Percentiles rank a stretch among this genome's conserved stretches.
phyloP scores from a whole-genome alignment of 2,797 vertebrate genomes.

The Eulemur coronatus region DNA sequence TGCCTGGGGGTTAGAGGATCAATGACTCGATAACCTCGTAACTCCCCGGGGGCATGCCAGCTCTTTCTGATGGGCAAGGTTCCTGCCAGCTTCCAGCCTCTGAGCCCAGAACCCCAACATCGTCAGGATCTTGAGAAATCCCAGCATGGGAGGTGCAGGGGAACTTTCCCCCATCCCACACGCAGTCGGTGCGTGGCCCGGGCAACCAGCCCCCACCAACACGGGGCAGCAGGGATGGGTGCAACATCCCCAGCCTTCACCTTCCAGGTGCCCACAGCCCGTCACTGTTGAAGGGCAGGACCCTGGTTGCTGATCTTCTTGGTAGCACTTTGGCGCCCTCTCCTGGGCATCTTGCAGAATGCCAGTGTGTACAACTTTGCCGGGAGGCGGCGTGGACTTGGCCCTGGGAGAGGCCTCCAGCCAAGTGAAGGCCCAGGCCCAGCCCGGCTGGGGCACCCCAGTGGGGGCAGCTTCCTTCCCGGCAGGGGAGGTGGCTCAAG shows the following conservation, averaged over 20 bases:
- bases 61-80: background rate
- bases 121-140: background rate
- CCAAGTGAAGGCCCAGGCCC: background rate
- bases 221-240: background rate
- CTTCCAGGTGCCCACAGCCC: no score
- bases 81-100: background rate
- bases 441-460: no score
- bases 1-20: background rate
- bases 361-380: background rate
- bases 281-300: background rate
- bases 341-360: background rate
- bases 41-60: background rate
- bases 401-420: background rate
- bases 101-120: background rate
- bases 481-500: background rate
- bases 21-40: accelerated
- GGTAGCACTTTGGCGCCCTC: conserved; percentile 50
- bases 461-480: background rate
- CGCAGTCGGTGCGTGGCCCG: no score
- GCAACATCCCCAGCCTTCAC: background rate
- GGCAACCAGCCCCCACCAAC: background rate
- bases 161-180: background rate
- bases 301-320: background rate
- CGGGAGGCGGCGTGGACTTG: accelerated
- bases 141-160: background rate